Evolutionary conservation across 2,797 vertebrate species (phyloP), one percentile per base, ranked within the genome.

Genomic region (Acipenser oxyrinchus): DNA sequence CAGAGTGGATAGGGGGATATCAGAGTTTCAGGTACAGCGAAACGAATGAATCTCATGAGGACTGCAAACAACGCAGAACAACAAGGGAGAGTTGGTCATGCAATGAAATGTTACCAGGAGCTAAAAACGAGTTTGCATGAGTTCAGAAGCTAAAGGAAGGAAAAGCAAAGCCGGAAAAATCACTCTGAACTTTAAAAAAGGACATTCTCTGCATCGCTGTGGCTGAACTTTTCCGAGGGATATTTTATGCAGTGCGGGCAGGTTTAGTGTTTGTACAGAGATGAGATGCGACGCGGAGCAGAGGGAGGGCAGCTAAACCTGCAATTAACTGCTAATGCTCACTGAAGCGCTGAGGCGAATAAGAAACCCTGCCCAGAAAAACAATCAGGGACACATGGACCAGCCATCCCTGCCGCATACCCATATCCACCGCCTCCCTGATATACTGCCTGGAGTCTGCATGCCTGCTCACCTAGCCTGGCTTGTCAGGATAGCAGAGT

Each of bases 21-120:
- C 23, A 37, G 23, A 37, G 23, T 37, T 37, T 37, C 23, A 37
- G 23, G 2, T 37, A 37, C 23, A 37, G 4, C 23, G 23, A 4
- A 37, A 37, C 3, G 23, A 37, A 37, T 37, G 23, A 37, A 37
- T 37, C 2, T 37, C 23, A 37, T 3, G 23, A 37, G 23, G 23
- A 37, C 4, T 37, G 23, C 23, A 37, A 37, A 37, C 23, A 2
- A 18, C 11, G 51, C 48, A 65, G 23, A 61, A 59, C 49, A 65
- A 23, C 63, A 66, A 55, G 61, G 6, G 3, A 11, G 48, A 79
- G 77, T 79, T 79, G 71, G 78, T 78, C 72, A 69, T 69, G 75
- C 66, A 68, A 72, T 80, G 71, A 73, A 57, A 48, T 48, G 64
- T 49, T 58, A 48, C 2, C 23, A 66, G 64, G 48, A 55, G 52